phyloP scores from a whole-genome alignment of 2,113 vertebrate genomes.

The Terrapene triunguis region DNA sequence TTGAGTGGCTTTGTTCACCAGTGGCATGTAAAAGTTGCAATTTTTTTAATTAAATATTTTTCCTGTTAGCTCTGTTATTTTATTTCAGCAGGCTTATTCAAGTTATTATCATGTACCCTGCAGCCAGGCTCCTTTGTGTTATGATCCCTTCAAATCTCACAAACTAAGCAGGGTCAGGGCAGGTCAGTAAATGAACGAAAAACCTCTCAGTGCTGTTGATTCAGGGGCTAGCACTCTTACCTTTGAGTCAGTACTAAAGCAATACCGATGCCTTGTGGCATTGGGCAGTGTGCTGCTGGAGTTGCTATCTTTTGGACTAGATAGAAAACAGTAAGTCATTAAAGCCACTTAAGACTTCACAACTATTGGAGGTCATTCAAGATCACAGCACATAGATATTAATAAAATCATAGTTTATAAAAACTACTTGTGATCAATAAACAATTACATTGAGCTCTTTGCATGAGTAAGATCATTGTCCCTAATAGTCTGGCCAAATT shows the following conservation, averaged over 20 bases:
- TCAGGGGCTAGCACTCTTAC: neutral
- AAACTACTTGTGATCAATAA: neutral
- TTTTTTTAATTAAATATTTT: slow-evolving; percentile 14
- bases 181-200: neutral
- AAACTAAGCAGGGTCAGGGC: neutral
- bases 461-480: neutral
- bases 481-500: neutral
- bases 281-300: neutral
- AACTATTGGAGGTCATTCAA: neutral
- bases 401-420: neutral
- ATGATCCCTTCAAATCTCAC: neutral
- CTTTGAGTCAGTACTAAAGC: neutral
- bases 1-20: neutral
- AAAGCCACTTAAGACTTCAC: neutral
- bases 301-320: neutral
- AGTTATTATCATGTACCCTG: neutral
- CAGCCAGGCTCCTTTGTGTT: neutral
- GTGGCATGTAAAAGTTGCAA: neutral
- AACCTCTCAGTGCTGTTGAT: neutral
- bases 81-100: slow-evolving; percentile 15
- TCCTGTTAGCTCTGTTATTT: neutral
- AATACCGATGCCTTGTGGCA: neutral
- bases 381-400: neutral
- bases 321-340: neutral
- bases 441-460: neutral